Conservation (phyloP, 1,140 invertebrate species). For the Apolygus lucorum region DNA sequence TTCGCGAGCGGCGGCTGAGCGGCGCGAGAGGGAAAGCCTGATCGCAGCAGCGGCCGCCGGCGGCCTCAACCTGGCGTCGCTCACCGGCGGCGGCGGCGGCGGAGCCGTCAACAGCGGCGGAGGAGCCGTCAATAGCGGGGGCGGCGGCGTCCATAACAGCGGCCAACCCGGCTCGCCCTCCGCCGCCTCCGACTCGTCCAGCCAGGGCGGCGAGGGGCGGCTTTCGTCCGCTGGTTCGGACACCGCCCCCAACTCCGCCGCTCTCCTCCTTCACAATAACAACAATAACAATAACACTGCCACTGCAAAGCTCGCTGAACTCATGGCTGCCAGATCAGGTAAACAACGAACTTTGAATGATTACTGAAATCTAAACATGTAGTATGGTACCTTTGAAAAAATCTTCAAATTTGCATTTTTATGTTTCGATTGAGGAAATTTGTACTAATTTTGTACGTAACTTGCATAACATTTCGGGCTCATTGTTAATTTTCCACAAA, state of each 20-base stretch:
- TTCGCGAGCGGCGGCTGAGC: conserved; percentile 78
- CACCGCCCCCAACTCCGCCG: conserved; percentile 32
- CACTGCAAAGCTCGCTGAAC: conserved; percentile 35
- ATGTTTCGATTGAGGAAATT: too few relatives aligned
- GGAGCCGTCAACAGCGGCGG: conserved; percentile 31
- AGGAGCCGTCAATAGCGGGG: conserved; percentile 20
- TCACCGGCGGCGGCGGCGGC: conserved; percentile 31
- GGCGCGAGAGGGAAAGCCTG: conserved; percentile 68
- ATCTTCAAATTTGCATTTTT: too few relatives aligned
- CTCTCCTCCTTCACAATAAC: conserved; percentile 40
- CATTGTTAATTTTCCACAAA: too few relatives aligned
- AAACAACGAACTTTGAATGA: too few relatives aligned
- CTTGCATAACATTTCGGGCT: too few relatives aligned
- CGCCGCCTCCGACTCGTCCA: conserved; percentile 59
- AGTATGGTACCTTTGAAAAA: too few relatives aligned
- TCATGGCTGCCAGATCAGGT: conserved; percentile 36
- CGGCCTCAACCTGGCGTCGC: conserved; percentile 25
- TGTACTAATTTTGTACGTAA: too few relatives aligned
- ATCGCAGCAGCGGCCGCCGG: conserved; percentile 58
- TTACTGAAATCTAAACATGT: too few relatives aligned
- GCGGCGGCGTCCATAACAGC: conserved; percentile 33
- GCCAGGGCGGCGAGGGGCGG: conserved; percentile 57
- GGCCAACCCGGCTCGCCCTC: conserved; percentile 51
- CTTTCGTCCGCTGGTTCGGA: conserved; percentile 69
- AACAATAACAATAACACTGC: conserved; percentile 56